Evolutionary conservation across 23 tunicate species (phyloP).

Genomic region (Styela clava): DNA sequence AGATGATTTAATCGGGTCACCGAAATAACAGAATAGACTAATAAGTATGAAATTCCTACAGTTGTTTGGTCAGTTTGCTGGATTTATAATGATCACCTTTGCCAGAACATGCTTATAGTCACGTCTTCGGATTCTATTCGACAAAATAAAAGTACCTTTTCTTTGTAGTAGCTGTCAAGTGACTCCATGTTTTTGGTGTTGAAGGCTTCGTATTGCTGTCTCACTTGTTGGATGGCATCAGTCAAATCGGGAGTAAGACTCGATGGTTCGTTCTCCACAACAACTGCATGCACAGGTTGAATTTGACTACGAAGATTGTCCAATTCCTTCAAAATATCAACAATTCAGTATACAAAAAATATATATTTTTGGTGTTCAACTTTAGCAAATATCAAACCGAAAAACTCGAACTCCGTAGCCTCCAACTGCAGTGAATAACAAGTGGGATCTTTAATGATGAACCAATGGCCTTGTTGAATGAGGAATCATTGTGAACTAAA

Average conservation of each 20-base stretch:
- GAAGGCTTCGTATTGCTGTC: slow-evolving; percentile 85
- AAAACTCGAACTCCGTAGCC: no score
- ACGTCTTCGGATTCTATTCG: no score
- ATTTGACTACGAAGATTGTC: slow-evolving; percentile 66
- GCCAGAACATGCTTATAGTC: no score
- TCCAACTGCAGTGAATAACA: no score
- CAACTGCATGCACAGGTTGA: slow-evolving; percentile 42
- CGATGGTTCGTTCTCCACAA: slow-evolving; percentile 40
- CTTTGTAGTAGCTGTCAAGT: slow-evolving; percentile 72
- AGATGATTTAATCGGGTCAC: neutral
- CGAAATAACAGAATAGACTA: neutral
- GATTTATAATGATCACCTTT: no score
- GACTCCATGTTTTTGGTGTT: slow-evolving; percentile 79
- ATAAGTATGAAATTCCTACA: no score
- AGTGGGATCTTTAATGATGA: no score
- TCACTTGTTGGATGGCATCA: slow-evolving; percentile 63
- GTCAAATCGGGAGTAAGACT: slow-evolving; percentile 55
- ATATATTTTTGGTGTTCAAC: no score
- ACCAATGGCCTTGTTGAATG: no score
- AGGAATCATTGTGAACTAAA: no score
- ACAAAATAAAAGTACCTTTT: slow-evolving; percentile 41
- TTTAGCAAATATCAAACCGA: no score
- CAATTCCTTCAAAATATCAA: slow-evolving; percentile 49
- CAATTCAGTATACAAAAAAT: neutral
- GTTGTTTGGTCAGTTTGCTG: no score